A percentile compares a stretch with the other conserved stretches of the same genome.
These are phyloP conservation scores for Coregonus clupeaformis DNA, from an alignment of 2,113 vertebrate genomes.

Conservation along the genomic window DNA sequence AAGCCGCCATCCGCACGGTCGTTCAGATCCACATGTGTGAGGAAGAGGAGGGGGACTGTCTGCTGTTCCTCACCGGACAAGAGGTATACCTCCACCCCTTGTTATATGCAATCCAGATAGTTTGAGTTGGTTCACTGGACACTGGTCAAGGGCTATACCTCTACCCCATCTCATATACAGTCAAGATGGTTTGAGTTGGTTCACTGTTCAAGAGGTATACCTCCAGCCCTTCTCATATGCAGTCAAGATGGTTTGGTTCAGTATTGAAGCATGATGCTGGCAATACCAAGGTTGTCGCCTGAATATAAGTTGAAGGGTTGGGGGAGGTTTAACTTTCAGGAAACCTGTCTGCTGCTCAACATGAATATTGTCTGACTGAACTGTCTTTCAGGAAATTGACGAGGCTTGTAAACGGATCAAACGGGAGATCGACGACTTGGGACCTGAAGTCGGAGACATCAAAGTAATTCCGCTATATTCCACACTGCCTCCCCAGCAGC, in stretches of 20 bases:
- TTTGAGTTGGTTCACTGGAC: conserved; percentile 4
- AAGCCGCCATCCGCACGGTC: conserved; percentile 94
- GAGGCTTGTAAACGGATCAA: conserved; percentile 98
- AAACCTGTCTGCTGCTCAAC: background rate
- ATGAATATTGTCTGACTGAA: too few species aligned
- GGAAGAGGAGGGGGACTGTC: conserved; percentile 89
- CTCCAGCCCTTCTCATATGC: too few species aligned
- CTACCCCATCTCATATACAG: too few species aligned
- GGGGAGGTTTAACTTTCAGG: too few species aligned
- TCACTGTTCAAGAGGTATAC: too few species aligned
- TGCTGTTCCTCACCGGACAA: conserved; percentile 95
- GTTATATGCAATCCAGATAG: too few species aligned
- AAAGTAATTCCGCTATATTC: conserved; percentile 98
- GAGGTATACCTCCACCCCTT: conserved; percentile 74
- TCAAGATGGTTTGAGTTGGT: too few species aligned
- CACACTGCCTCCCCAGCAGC: conserved; percentile 93
- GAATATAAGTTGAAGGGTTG: too few species aligned
- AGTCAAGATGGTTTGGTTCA: too few species aligned
- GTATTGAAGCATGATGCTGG: too few species aligned
- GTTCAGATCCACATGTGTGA: conserved; percentile 98
- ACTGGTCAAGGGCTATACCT: conserved; percentile 90
- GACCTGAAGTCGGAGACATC: conserved; percentile 94
- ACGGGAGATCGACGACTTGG: conserved; percentile 93
- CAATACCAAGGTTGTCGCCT: too few species aligned
- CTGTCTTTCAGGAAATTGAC: conserved; percentile 88